phyloP scores from a whole-genome alignment of 2,797 vertebrate genomes.

The Phataginus tricuspis region DNA sequence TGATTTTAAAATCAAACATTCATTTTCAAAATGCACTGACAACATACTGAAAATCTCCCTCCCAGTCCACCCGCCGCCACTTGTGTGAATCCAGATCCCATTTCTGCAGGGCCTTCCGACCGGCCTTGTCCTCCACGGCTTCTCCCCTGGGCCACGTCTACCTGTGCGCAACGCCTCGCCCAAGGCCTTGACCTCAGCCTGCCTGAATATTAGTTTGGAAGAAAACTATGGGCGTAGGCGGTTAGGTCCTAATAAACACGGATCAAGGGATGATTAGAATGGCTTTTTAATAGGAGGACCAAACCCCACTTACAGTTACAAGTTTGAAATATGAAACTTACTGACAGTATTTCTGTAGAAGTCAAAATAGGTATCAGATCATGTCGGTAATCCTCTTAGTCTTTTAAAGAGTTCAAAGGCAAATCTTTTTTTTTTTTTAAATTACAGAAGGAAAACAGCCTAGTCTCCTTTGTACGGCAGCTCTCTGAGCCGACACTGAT shows the following conservation, averaged over 20 bases:
- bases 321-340: neutral
- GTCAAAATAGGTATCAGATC: neutral
- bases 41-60: neutral
- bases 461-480: neutral
- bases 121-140: fast-evolving
- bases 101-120: neutral
- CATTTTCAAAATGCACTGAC: neutral
- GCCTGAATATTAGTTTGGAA: neutral
- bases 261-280: neutral
- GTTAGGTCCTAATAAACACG: neutral
- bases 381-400: neutral
- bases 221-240: neutral
- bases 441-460: neutral
- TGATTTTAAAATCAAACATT: neutral
- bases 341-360: neutral
- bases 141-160: neutral
- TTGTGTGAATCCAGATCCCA: neutral
- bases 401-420: neutral
- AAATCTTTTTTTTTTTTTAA: neutral
- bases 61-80: fast-evolving
- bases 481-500: neutral
- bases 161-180: fast-evolving
- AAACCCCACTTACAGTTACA: neutral
- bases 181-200: neutral
- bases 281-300: neutral